phyloP scores from a whole-genome alignment of 2,888 invertebrate genomes.

The Epistrophe grossulariae region DNA sequence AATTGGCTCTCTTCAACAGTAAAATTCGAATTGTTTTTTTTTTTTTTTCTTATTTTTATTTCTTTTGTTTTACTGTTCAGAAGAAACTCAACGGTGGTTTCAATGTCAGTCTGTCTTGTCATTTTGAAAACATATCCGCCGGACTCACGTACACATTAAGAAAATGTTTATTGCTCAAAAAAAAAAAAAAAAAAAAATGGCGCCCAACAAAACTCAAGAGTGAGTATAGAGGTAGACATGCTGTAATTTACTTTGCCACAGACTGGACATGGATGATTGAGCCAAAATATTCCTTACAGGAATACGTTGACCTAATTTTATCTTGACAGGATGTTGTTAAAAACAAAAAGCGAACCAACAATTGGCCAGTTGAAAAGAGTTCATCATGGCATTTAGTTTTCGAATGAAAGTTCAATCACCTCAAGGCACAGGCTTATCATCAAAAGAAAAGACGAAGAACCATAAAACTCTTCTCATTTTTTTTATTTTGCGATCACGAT shows the following conservation, averaged over 20 bases:
- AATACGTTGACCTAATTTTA: slow-evolving; percentile 42
- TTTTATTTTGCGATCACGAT: slow-evolving; percentile 29
- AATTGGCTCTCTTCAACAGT: slow-evolving; percentile 38
- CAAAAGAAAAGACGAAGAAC: neutral
- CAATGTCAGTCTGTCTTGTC: slow-evolving; percentile 59
- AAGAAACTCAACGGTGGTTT: slow-evolving; percentile 20
- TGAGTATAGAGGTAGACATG: slow-evolving; percentile 10
- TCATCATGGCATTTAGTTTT: neutral
- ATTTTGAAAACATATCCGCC: slow-evolving; percentile 36
- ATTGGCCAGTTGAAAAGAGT: slow-evolving; percentile 14
- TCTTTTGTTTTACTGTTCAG: slow-evolving; percentile 2
- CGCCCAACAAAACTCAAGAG: neutral
- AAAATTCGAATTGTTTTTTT: slow-evolving; percentile 15
- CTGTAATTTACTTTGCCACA: slow-evolving; percentile 36
- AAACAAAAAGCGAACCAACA: neutral
- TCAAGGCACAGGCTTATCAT: slow-evolving; percentile 24
- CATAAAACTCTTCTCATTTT: slow-evolving; percentile 15
- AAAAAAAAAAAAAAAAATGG: slow-evolving; percentile 30
- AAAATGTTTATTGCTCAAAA: slow-evolving; percentile 2
- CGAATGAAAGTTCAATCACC: slow-evolving; percentile 46
- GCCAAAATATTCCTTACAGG: slow-evolving; percentile 30
- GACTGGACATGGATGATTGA: slow-evolving; percentile 15
- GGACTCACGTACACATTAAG: slow-evolving; percentile 10
- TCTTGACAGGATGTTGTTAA: slow-evolving; percentile 35
- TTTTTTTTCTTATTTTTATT: neutral